Evolutionary conservation across 1,140 invertebrate genomes (phyloP), one percentile per base, ranked within the genome.

Genomic region (Teleogryllus occipitalis): DNA sequence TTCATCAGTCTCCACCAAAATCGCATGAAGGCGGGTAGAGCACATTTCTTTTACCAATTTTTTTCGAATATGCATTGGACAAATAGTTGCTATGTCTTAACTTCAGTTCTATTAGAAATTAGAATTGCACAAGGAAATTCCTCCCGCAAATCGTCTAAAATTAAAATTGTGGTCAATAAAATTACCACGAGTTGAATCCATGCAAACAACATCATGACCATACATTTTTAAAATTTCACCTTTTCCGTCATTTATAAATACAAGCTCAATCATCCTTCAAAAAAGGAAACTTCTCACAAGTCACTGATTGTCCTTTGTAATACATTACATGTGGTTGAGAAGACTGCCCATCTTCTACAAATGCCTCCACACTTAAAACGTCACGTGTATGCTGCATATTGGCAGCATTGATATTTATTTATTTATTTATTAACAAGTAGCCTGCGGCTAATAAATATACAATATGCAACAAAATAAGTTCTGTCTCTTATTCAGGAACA

Each of bases 61-160:
- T 75, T 10, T 10, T 75, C 75, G 27, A 10, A 39, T 12, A 75
- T 39, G 22, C 75, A 72, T 22, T 75, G 27, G 10, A 75, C 8
- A 39, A 75, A 75, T 22, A 75, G 18, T 10, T 10, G 8, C 22
- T 12, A 75, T 22, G 22, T 75, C 8, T 14, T 21, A 10, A 12
- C 22, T 12, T 75, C 75, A 12, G 75, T 75, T 75, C 75, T 75
- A 21, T 75, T 75, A 8, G 75, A 75, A 14, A 75, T 75, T 21
- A 75, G 75, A 75, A 75, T 12, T 12, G 75, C 75, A 75, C 22
- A 75, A 14, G 75, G 22, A 22, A 75, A 75, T 12, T 21, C 75
- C 27, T 75, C 10, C 27, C 75, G 10, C 10, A 21, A 12, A 21
- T 75, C 75, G 27, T 75, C 75, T 22, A 75, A 75, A 39, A 75